Evolutionary conservation across 2,797 vertebrate species (phyloP).

Genomic region (Lagocephalus sceleratus): DNA sequence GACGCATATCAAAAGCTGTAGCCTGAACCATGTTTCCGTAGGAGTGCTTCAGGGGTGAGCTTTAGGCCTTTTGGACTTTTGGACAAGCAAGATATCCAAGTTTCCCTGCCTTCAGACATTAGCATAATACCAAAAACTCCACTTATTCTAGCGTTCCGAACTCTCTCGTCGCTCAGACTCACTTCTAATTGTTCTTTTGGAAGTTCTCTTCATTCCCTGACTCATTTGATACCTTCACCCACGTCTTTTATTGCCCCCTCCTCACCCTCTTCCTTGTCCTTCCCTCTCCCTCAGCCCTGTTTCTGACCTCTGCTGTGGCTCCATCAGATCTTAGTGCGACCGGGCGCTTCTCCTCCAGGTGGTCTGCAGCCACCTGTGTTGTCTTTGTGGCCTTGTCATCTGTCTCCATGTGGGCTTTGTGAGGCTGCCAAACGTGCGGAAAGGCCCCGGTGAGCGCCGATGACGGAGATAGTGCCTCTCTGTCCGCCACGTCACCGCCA

Average conservation of each 20-base stretch:
- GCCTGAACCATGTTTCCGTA: too few species aligned
- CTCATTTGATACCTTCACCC: neutral
- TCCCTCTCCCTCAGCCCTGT: neutral
- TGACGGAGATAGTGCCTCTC: slow-evolving; percentile 72
- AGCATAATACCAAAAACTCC: too few species aligned
- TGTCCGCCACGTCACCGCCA: slow-evolving; percentile 51
- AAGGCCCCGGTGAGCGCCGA: slow-evolving; percentile 60
- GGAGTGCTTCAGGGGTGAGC: too few species aligned
- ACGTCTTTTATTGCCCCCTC: slow-evolving; percentile 7
- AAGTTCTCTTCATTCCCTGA: neutral
- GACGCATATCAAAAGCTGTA: too few species aligned
- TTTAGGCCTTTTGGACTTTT: too few species aligned
- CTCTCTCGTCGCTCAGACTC: too few species aligned
- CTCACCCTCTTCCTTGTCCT: neutral
- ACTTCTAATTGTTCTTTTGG: too few species aligned
- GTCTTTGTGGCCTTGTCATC: slow-evolving; percentile 78
- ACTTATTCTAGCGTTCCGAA: too few species aligned
- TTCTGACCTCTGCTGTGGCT: slow-evolving; percentile 38
- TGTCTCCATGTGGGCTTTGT: slow-evolving; percentile 75
- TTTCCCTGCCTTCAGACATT: too few species aligned
- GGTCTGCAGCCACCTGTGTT: slow-evolving; percentile 77
- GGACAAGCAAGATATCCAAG: too few species aligned
- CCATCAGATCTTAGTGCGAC: slow-evolving; percentile 43
- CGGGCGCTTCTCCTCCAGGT: slow-evolving; percentile 66
- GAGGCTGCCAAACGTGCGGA: slow-evolving; percentile 70